These are phyloP conservation scores for Araneus ventricosus DNA, from an alignment of 1,140 invertebrate species.

Conservation along the genomic window DNA sequence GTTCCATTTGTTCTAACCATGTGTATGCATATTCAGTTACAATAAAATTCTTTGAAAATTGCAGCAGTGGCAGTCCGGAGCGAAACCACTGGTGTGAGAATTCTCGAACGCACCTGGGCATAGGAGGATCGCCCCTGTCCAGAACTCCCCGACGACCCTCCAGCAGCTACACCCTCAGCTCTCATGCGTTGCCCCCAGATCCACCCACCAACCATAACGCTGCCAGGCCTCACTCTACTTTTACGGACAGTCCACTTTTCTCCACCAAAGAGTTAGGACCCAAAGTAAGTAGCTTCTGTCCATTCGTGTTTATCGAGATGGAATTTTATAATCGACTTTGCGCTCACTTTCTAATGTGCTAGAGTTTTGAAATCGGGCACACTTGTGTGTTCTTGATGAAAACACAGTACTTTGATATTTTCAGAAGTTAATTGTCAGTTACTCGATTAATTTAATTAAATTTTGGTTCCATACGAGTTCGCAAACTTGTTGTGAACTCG, in stretches of 20 bases:
- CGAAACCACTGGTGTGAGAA: slow-evolving; percentile 58
- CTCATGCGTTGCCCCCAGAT: slow-evolving; percentile 48
- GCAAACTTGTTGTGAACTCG: too few species aligned
- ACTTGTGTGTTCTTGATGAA: too few species aligned
- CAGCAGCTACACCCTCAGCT: slow-evolving; percentile 70
- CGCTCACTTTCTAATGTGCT: too few species aligned
- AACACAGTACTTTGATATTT: too few species aligned
- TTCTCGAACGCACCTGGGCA: background rate
- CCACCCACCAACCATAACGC: background rate
- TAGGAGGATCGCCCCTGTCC: slow-evolving; percentile 28
- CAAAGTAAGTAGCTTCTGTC: slow-evolving; percentile 28
- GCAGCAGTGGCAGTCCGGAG: slow-evolving; percentile 64
- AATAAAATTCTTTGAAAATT: background rate
- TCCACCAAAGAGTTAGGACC: slow-evolving; percentile 23
- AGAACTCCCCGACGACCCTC: slow-evolving; percentile 52
- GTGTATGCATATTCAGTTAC: too few species aligned
- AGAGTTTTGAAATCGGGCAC: too few species aligned
- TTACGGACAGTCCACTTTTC: slow-evolving; percentile 67
- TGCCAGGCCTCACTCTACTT: slow-evolving; percentile 55
- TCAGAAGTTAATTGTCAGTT: too few species aligned
- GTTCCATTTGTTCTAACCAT: too few species aligned
- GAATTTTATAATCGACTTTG: too few species aligned
- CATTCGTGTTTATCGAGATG: too few species aligned
- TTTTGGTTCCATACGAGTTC: too few species aligned
- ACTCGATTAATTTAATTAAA: too few species aligned